These are phyloP conservation scores for Drosophila parabipectinata DNA, from an alignment of 1,140 invertebrate genomes.

Conservation along the genomic window DNA sequence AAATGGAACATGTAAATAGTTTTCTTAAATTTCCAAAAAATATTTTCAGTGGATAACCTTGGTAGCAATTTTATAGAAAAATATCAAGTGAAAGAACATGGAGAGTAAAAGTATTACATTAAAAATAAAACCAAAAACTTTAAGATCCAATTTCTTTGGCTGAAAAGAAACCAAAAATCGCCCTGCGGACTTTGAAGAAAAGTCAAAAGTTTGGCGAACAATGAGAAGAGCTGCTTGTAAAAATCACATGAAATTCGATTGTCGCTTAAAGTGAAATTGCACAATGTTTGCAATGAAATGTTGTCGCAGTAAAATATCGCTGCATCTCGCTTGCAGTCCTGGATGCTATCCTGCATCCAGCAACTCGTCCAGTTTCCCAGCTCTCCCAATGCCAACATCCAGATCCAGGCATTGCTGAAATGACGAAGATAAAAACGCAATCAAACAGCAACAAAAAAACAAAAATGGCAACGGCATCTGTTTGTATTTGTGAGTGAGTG, in stretches of 20 bases:
- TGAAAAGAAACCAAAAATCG: constrained; percentile 1
- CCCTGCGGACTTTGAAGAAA: not conserved
- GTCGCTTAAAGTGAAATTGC: constrained; percentile 79
- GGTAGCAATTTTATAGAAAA: not conserved
- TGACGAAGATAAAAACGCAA: constrained; percentile 81
- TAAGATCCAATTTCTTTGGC: not conserved
- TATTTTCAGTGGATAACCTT: not conserved
- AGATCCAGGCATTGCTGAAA: constrained; percentile 60
- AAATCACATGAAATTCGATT: constrained; percentile 79
- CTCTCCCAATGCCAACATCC: constrained; percentile 9
- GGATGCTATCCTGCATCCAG: constrained; percentile 12
- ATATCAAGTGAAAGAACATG: not conserved
- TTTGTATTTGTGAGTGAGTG: constrained; percentile 52
- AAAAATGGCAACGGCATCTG: constrained; percentile 69
- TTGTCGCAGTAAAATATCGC: constrained; percentile 74
- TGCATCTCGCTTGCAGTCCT: not conserved
- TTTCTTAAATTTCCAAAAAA: not conserved
- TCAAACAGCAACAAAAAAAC: constrained; percentile 69
- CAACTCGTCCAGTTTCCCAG: constrained; percentile 18
- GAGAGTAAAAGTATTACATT: not conserved
- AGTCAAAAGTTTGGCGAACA: constrained; percentile 25
- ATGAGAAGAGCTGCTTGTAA: constrained; percentile 54
- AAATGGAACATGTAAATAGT: not conserved
- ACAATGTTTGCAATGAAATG: constrained; percentile 79
- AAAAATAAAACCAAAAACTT: not conserved